Percentiles rank a stretch among this genome's conserved stretches.
Conservation (phyloP, 2,888 invertebrate species). For the Physocephala rufipes region DNA sequence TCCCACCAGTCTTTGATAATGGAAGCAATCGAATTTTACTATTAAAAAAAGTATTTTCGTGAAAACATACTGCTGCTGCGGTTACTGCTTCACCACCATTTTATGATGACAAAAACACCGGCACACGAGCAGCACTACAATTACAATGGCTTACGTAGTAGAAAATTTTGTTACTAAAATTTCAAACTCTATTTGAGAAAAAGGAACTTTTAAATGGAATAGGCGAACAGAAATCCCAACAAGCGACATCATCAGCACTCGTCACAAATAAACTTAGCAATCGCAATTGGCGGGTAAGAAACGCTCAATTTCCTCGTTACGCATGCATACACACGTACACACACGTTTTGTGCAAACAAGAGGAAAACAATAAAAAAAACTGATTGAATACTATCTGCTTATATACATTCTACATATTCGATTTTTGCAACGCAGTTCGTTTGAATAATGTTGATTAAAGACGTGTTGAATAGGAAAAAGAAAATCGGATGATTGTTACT, state of each 20-base stretch:
- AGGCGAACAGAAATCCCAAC: conserved; percentile 46
- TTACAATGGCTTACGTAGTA: conserved; percentile 7
- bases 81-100: no score
- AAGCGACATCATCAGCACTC: conserved; percentile 29
- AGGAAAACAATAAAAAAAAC: neutral
- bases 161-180: conserved; percentile 29
- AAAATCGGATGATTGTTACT: neutral
- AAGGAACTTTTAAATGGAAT: conserved; percentile 50
- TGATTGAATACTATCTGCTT: no score
- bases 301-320: conserved; percentile 1
- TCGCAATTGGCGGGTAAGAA: neutral
- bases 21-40: no score
- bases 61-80: no score
- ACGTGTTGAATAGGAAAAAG: neutral
- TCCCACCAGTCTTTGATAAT: no score
- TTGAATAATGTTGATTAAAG: neutral
- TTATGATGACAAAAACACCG: no score
- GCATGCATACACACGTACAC: neutral
- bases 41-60: conserved; percentile 22
- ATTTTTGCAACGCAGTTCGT: no score
- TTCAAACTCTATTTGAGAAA: conserved; percentile 51
- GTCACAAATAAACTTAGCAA: conserved; percentile 21
- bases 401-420: no score
- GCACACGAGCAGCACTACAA: no score
- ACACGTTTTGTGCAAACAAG: no score